Evolutionary conservation across 2,888 invertebrate genomes (phyloP), one percentile per base, ranked within the genome.

Genomic region (Bedellia somnulentella): DNA sequence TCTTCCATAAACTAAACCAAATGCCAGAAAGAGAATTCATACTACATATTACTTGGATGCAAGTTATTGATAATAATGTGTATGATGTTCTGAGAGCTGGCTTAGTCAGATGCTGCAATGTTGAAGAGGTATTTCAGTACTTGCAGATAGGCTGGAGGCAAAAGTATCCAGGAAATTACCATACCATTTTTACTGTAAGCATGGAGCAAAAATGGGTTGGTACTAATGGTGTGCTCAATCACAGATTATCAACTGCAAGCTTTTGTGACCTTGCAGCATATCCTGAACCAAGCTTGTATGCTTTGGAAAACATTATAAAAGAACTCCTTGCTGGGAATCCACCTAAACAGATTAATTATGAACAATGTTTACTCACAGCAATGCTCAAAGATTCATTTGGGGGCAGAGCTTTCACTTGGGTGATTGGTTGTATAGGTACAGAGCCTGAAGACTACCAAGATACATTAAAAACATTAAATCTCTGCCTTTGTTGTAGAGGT

Each of bases 351-450:
- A 71, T 76, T 24, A 73, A 76, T 42, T 82, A 82, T 53, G 81
- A 82, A 39, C 82, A 84, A 45, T 85, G 85, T 17, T 82, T 85
- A 23, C 58, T 86, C 17, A 85, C 86, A 11, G 85, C 84, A 3
- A 75, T 86, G 55, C 54, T 86, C 1, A 79, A 86, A 57, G 87
- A 87, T 49, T 86, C 87, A 2, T 86, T 87, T 60, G 87, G 87
- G 8, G 87, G 87, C 0, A 77, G 86, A 45, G 86, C 87, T 2
- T 85, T 86, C 46, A 87, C 87, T 2, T 64, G 87, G 59, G 70
- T 88, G 2, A 80, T 87, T 33, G 80, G 86, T 31, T 87, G 87
- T 42, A 76, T 86, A n/a, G 86, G 87, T 23, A 84, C 86, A 9
- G 70, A 83, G 36, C 78, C 85, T 35, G 73, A 81, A 37, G 82